A percentile compares a stretch with the other conserved stretches of the same genome.
phyloP scores from a whole-genome alignment of 2,888 invertebrate genomes.

The Pyralis farinalis region DNA sequence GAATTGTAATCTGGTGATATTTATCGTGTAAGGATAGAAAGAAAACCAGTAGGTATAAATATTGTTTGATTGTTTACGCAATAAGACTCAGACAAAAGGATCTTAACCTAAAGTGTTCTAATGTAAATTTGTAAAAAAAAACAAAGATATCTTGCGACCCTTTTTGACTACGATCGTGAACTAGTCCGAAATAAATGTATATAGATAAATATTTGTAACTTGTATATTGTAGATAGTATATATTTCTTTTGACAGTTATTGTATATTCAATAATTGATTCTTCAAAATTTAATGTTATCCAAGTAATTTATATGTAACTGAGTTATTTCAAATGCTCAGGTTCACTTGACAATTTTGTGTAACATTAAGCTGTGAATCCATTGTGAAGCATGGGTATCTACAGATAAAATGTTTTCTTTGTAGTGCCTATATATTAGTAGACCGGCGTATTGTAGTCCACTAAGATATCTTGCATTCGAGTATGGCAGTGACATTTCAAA shows the following conservation, averaged over 20 bases:
- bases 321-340: constrained; percentile 61
- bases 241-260: constrained; percentile 73
- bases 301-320: constrained; percentile 64
- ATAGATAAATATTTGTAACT: constrained; percentile 80
- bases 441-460: too few relatives aligned
- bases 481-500: too few relatives aligned
- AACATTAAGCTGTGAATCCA: constrained; percentile 1
- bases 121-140: constrained; percentile 65
- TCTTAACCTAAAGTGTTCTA: constrained; percentile 39
- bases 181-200: constrained; percentile 79
- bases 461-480: too few relatives aligned
- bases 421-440: too few relatives aligned
- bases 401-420: too few relatives aligned
- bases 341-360: constrained; percentile 42
- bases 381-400: constrained; percentile 1
- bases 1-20: too few relatives aligned
- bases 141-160: constrained; percentile 35
- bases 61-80: background rate
- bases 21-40: too few relatives aligned
- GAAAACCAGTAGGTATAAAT: too few relatives aligned
- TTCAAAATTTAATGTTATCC: constrained; percentile 60
- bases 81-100: background rate
- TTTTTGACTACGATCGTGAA: constrained; percentile 69
- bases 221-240: constrained; percentile 81
- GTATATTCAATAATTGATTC: constrained; percentile 68